phyloP scores from a whole-genome alignment of 2,797 vertebrate genomes.

The Cuculus canorus region DNA sequence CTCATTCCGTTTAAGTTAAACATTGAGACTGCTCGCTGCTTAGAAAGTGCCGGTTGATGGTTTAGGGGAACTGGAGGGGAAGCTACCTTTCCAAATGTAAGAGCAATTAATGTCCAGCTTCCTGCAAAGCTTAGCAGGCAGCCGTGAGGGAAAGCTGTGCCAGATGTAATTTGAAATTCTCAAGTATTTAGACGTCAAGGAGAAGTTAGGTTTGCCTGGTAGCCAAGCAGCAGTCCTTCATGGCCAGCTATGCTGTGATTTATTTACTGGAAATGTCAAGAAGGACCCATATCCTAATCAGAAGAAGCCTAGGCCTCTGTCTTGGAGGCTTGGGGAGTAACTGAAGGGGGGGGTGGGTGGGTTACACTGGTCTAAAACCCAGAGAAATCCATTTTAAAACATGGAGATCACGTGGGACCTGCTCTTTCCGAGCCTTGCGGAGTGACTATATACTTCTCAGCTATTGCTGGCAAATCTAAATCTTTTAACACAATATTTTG shows the following conservation, averaged over 20 bases:
- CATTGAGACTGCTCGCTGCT: background rate
- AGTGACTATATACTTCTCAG: slow-evolving; percentile 24
- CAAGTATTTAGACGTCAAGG: background rate
- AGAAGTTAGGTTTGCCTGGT: background rate
- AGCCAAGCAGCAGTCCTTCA: background rate
- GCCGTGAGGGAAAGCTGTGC: background rate
- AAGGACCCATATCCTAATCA: background rate
- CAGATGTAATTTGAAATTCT: background rate
- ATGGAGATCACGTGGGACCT: slow-evolving; percentile 60
- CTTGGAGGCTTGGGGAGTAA: background rate
- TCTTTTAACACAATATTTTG: slow-evolving; percentile 44
- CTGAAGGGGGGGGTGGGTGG: background rate
- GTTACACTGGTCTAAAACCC: background rate
- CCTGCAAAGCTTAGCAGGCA: background rate
- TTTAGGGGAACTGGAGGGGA: background rate
- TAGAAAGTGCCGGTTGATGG: background rate
- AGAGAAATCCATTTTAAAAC: background rate
- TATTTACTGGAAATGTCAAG: background rate
- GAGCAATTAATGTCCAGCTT: background rate
- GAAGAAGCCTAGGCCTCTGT: background rate
- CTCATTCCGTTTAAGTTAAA: background rate
- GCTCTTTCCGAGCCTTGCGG: slow-evolving; percentile 68
- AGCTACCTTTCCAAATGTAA: background rate
- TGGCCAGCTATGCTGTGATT: background rate
- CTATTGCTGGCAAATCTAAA: slow-evolving; percentile 46